A percentile compares a stretch with the other conserved stretches of the same genome.
Evolutionary conservation across 2,113 vertebrate genomes (phyloP).

Genomic region (Callionymus lyra): DNA sequence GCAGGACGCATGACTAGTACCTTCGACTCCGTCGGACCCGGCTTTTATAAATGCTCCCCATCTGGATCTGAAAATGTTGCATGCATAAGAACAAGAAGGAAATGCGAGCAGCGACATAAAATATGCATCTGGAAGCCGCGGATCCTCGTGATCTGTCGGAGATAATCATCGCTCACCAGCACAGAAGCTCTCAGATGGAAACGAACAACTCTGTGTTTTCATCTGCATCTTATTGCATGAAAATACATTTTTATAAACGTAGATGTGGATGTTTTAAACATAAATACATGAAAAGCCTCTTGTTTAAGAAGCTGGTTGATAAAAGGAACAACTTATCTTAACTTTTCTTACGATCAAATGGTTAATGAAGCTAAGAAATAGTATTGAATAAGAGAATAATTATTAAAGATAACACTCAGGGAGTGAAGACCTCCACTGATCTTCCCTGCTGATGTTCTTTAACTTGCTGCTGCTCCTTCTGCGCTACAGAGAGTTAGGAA

Average conservation of each 20-base stretch:
- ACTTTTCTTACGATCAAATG: too few species aligned
- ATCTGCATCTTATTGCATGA: background rate
- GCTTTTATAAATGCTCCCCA: constrained; percentile 44
- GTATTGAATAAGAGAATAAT: too few species aligned
- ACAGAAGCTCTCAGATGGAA: constrained; percentile 1
- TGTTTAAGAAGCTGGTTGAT: too few species aligned
- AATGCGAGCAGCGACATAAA: constrained; percentile 28
- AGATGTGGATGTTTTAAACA: constrained; percentile 1
- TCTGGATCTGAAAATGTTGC: constrained; percentile 40
- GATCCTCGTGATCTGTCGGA: constrained; percentile 14
- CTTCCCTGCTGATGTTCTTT: too few species aligned
- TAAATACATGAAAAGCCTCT: background rate
- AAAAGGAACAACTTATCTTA: too few species aligned
- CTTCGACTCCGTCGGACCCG: constrained; percentile 37
- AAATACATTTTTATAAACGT: background rate
- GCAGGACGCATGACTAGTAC: constrained; percentile 50
- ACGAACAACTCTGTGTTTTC: background rate
- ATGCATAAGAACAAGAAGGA: constrained; percentile 42
- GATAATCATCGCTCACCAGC: constrained; percentile 15
- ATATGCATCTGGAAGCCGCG: constrained; percentile 27
- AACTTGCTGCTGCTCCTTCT: too few species aligned
- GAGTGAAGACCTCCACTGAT: too few species aligned
- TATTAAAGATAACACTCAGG: too few species aligned
- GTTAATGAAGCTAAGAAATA: too few species aligned
- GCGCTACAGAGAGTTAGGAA: too few species aligned